Base-by-base conservation (phyloP, 2,797 vertebrate species). In the Pangasius larnaudii region DNA sequence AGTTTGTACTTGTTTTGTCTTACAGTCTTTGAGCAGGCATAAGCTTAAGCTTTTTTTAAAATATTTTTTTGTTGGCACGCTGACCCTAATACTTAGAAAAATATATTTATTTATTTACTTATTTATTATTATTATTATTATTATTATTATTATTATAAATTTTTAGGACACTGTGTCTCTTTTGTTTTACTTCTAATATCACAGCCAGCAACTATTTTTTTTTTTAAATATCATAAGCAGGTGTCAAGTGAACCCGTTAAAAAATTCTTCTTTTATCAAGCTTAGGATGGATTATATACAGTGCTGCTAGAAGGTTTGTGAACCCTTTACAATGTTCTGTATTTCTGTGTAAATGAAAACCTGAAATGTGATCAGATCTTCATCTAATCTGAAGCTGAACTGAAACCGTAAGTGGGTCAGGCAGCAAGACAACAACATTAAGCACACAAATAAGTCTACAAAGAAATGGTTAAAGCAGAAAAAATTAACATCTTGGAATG, bases 401-500 rank as follows among this genome's bases (percentile, higher is more conserved):
- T 53, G 51, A 78, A 75, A n/a, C 27, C 72, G n/a, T 75, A 75
- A 75, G 24, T 51, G 72, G 72, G 72, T n/a, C 46, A n/a, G n/a
- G 24, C 42, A 75, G 46, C 72, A 49, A 53, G 46, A 77, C 13
- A 77, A 75, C 14, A 24, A 49, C 42, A 24, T 11, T 75, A 75
- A 75, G 39, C 39, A 74, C 19, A 46, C 36, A 49, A 75, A 13
- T 77, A 51, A 14, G 5, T 51, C 42, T 27, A 46, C 24, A 1
- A 75, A 46, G 24, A 49, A 14, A 75, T 75, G 72, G 39, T 49
- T 49, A 75, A 49, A 14, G 42, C 72, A 27, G 1, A 42, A 24
- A 69, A 69, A 69, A 19, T 1, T 16, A 36, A 36, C 33, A 33
- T 18, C 36, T 16, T 69, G 33, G 16, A 69, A 69, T 33, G 16